A percentile compares a stretch with the other conserved stretches of the same genome.
Evolutionary conservation across 92 coral and sea anemone species (phyloP).

Genomic region (Porites rus): DNA sequence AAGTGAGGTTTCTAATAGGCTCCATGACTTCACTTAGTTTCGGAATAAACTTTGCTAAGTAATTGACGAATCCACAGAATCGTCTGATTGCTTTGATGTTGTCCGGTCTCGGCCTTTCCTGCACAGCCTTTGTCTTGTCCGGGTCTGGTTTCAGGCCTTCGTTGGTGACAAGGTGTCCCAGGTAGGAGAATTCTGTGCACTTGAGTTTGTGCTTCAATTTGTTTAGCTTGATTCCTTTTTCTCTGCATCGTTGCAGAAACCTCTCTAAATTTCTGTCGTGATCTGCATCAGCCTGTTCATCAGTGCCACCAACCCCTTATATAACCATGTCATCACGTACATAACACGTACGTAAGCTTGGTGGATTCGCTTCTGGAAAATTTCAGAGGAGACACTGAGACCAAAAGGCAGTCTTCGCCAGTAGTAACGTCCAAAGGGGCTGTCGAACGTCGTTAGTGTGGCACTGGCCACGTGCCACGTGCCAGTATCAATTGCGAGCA

Average conservation of each 20-base stretch:
- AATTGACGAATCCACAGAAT: conserved; percentile 67
- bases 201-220: conserved; percentile 36
- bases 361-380: conserved; percentile 66
- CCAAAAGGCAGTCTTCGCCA: conserved; percentile 72
- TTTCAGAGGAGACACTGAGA: conserved; percentile 56
- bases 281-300: conserved; percentile 53
- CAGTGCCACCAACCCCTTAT: conserved; percentile 59
- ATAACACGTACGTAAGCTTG: conserved; percentile 35
- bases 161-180: conserved; percentile 58
- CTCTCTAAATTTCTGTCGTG: conserved; percentile 34
- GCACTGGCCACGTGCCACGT: conserved; percentile 18
- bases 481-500: conserved; percentile 57
- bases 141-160: conserved; percentile 57
- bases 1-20: conserved; percentile 53
- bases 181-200: conserved; percentile 46
- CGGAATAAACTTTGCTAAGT: conserved; percentile 64
- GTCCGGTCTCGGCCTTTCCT: conserved; percentile 46
- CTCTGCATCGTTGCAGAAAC: conserved; percentile 52
- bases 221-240: conserved; percentile 53
- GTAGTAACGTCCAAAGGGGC: conserved; percentile 43
- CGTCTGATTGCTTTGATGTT: conserved; percentile 54
- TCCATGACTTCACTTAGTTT: conserved; percentile 37
- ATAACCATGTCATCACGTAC: conserved; percentile 74
- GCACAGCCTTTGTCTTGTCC: conserved; percentile 28
- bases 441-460: conserved; percentile 56